phyloP scores from a whole-genome alignment of 2,797 vertebrate species.

The Synanceia verrucosa region DNA sequence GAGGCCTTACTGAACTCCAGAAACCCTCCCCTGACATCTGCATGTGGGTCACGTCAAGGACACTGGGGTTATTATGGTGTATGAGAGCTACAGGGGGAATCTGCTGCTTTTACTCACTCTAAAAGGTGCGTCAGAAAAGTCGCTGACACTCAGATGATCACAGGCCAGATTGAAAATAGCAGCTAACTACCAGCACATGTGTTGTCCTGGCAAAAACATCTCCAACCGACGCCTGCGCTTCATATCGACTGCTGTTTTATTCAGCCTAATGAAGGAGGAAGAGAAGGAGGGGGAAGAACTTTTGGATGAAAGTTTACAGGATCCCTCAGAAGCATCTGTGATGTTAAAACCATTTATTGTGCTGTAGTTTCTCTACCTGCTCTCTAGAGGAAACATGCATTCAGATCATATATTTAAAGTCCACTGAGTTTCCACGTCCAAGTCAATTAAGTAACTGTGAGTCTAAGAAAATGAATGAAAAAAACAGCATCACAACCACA shows the following conservation, averaged over 20 bases:
- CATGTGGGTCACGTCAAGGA: slow-evolving; percentile 69
- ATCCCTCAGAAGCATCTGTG: not conserved
- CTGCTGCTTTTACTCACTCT: slow-evolving; percentile 63
- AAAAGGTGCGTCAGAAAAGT: slow-evolving; percentile 64
- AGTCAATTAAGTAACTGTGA: not conserved
- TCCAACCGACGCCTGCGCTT: slow-evolving; percentile 43
- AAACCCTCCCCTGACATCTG: slow-evolving; percentile 62
- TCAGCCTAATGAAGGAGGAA: slow-evolving; percentile 30
- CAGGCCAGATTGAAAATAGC: slow-evolving; percentile 52
- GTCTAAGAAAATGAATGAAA: not conserved
- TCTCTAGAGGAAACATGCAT: not conserved
- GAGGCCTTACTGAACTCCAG: slow-evolving; percentile 42
- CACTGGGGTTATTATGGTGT: slow-evolving; percentile 59
- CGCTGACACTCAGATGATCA: slow-evolving; percentile 51
- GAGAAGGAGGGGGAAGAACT: slow-evolving; percentile 4
- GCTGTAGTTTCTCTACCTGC: slow-evolving; percentile 3
- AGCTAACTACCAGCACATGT: slow-evolving; percentile 72
- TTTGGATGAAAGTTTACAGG: slow-evolving; percentile 28
- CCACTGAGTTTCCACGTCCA: not conserved
- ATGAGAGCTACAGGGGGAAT: slow-evolving; percentile 32
- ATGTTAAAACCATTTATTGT: slow-evolving; percentile 24
- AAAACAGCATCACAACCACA: no score
- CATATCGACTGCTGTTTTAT: slow-evolving; percentile 38
- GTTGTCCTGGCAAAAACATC: slow-evolving; percentile 62
- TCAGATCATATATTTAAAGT: not conserved